phyloP scores from a whole-genome alignment of 2,113 vertebrate genomes.

The Salvelinus alpinus region DNA sequence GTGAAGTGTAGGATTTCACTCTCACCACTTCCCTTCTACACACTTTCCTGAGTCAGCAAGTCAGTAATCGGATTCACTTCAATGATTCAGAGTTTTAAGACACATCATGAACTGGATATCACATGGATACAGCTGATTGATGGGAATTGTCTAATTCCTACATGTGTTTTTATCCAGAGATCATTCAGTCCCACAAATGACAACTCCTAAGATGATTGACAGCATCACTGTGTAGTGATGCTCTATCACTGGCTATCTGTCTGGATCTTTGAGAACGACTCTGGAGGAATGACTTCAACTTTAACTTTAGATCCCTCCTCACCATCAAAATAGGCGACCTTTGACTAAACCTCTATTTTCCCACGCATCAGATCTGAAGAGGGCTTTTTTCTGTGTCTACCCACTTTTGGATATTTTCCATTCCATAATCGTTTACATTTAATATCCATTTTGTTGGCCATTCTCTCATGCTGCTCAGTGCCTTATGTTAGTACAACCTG shows the following conservation, averaged over 20 bases:
- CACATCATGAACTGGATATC: too few relatives aligned
- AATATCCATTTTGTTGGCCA: slow-evolving; percentile 34
- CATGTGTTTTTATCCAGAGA: too few relatives aligned
- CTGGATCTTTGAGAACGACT: not conserved
- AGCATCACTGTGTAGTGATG: too few relatives aligned
- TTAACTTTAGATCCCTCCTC: slow-evolving; percentile 49
- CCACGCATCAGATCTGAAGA: too few relatives aligned
- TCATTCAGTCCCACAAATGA: too few relatives aligned
- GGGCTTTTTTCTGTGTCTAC: slow-evolving; percentile 65
- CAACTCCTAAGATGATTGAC: too few relatives aligned
- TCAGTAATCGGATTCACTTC: not conserved
- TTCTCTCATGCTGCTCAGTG: slow-evolving; percentile 28
- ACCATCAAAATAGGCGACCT: too few relatives aligned
- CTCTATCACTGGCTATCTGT: slow-evolving; percentile 23
- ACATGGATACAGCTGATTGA: slow-evolving; percentile 19
- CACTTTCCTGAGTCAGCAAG: not conserved
- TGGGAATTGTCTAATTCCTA: too few relatives aligned
- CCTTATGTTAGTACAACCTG: slow-evolving; percentile 39
- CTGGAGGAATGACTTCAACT: slow-evolving; percentile 34
- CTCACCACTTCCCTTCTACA: not conserved
- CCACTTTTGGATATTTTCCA: slow-evolving; percentile 61
- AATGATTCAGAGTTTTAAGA: too few relatives aligned
- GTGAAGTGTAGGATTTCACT: not conserved
- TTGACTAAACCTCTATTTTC: too few relatives aligned
- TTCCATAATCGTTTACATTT: slow-evolving; percentile 60